Percentiles rank a stretch among this genome's conserved stretches.
These are phyloP conservation scores for Porites divaricata DNA, from an alignment of 92 coral and sea anemone genomes.

Conservation along the genomic window DNA sequence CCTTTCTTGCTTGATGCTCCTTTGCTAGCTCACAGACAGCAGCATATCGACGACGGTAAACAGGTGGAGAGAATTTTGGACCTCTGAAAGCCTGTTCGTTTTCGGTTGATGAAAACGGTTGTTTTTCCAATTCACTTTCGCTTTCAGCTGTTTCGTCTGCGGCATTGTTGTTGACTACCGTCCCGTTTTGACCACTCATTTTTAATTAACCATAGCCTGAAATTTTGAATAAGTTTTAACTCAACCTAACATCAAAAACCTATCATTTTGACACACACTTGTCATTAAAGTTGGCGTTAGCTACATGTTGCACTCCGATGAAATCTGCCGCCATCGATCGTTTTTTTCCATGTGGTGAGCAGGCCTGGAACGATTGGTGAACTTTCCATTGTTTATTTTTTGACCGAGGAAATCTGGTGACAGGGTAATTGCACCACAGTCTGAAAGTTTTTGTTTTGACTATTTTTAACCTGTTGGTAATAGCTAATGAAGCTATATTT, in stretches of 20 bases:
- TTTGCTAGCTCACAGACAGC: conserved; percentile 80
- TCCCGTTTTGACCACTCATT: conserved; percentile 9
- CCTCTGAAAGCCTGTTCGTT: conserved; percentile 42
- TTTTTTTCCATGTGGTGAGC: not conserved
- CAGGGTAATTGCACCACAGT: conserved; percentile 28
- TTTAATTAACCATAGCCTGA: not conserved
- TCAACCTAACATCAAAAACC: not conserved
- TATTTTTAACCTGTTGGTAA: conserved; percentile 20
- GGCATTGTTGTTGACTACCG: not conserved
- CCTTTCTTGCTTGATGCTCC: conserved; percentile 86
- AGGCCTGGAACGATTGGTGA: conserved; percentile 21
- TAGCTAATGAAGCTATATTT: too few species aligned
- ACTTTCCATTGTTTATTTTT: not conserved
- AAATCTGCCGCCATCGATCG: conserved; percentile 19
- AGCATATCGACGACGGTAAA: conserved; percentile 89
- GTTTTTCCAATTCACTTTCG: not conserved
- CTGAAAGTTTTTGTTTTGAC: conserved; percentile 4
- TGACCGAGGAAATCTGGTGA: conserved; percentile 8
- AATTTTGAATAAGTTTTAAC: not conserved
- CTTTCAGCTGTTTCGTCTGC: not conserved
- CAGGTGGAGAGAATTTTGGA: conserved; percentile 92
- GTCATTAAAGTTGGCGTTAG: not conserved
- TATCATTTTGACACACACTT: not conserved
- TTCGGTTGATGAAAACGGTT: conserved; percentile 22
- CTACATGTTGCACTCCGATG: too few species aligned